These are phyloP conservation scores for Regulus satrapa DNA, from an alignment of 2,113 vertebrate genomes.

Conservation along the genomic window DNA sequence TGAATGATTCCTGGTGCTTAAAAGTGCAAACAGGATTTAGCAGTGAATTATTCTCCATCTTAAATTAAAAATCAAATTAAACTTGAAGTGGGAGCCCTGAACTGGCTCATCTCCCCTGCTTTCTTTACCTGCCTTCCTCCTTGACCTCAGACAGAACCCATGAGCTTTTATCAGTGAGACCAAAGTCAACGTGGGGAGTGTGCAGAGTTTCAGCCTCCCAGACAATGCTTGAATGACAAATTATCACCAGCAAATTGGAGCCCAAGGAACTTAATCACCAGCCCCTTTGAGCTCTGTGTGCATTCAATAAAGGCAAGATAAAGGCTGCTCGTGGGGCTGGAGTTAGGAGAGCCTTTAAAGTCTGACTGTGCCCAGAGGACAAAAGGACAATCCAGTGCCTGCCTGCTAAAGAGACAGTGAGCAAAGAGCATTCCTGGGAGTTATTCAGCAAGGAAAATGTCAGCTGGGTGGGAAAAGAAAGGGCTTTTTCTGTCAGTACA, in stretches of 20 bases:
- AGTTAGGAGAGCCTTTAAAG: background rate
- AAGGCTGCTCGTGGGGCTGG: background rate
- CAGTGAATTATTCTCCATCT: background rate
- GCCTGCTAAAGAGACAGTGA: background rate
- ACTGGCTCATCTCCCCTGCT: background rate
- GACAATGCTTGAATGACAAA: background rate
- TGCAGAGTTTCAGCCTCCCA: background rate
- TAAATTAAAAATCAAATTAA: background rate
- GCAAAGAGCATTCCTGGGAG: background rate
- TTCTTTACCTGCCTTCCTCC: rapidly evolving
- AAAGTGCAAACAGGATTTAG: background rate
- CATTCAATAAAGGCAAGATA: background rate
- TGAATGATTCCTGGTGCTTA: background rate
- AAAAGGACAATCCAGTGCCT: background rate
- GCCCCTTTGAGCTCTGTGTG: background rate
- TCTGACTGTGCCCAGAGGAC: background rate
- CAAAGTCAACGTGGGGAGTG: background rate
- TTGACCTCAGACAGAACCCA: background rate
- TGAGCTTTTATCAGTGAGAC: background rate
- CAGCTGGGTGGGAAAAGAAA: background rate
- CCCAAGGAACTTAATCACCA: background rate
- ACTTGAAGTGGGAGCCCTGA: background rate
- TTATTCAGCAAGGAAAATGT: rapidly evolving
- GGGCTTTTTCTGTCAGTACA: background rate
- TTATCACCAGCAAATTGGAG: background rate